Evolutionary conservation across 64 coral and sea anemone genomes (phyloP).

Genomic region (Actinia tenebrosa): DNA sequence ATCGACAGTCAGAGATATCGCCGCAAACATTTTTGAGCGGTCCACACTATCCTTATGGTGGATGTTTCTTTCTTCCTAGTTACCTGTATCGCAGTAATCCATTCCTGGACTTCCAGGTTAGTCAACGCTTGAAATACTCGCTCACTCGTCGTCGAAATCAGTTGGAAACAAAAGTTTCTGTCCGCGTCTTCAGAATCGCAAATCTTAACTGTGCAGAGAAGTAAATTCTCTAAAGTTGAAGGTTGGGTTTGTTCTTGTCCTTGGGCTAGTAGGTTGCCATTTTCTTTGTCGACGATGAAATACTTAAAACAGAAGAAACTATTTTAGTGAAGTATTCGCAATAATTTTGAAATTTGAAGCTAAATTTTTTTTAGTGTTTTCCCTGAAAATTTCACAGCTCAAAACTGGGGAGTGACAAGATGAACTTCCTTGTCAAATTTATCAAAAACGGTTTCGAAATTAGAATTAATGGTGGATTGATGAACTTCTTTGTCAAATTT

Average conservation of each 20-base stretch:
- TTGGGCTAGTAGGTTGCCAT: slow-evolving; percentile 77
- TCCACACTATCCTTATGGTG: no score
- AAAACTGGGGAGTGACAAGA: no score
- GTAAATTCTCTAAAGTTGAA: slow-evolving; percentile 77
- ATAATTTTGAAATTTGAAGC: no score
- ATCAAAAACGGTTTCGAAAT: no score
- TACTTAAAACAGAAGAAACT: slow-evolving; percentile 53
- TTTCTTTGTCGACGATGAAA: slow-evolving; percentile 85
- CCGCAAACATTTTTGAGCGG: background rate
- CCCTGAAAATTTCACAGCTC: no score
- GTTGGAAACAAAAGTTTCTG: slow-evolving; percentile 95
- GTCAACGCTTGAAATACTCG: slow-evolving; percentile 90
- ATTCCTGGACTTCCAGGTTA: slow-evolving; percentile 84
- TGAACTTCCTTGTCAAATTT: no score
- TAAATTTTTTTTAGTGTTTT: no score
- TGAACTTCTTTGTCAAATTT: no score
- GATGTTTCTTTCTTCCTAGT: background rate
- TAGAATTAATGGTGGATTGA: no score
- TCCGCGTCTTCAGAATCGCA: slow-evolving; percentile 70
- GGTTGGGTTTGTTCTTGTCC: slow-evolving; percentile 84
- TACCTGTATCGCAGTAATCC: slow-evolving; percentile 95
- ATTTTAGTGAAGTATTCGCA: background rate
- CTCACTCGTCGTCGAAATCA: slow-evolving; percentile 91
- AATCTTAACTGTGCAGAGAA: slow-evolving; percentile 88
- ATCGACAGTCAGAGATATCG: no score